Conservation (phyloP, 2,888 invertebrate genomes). For the Lamellibrachia satsuma region DNA sequence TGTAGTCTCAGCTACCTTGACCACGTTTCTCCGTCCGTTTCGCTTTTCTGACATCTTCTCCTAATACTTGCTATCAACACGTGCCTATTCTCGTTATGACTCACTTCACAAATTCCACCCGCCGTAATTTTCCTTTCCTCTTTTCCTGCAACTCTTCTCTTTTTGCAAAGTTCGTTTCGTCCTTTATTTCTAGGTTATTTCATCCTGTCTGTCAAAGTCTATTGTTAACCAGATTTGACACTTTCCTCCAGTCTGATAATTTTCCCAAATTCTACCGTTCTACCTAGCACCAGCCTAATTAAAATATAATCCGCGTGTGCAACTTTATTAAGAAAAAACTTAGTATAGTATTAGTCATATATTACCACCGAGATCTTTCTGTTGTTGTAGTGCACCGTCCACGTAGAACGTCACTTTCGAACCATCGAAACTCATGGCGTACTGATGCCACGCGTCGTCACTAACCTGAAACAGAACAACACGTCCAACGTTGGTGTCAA, state of each 20-base stretch:
- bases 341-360: background rate
- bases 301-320: too few species aligned
- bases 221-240: background rate
- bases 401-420: background rate
- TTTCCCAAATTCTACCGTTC: too few species aligned
- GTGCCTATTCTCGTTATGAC: background rate
- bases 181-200: background rate
- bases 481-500: background rate
- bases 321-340: background rate
- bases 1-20: too few species aligned
- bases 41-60: background rate
- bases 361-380: background rate
- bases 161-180: background rate
- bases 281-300: background rate
- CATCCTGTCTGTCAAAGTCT: background rate
- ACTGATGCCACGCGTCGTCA: conserved; percentile 9
- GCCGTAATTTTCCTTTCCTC: background rate
- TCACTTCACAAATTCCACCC: background rate
- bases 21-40: background rate
- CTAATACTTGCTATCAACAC: background rate
- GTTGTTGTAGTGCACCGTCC: background rate
- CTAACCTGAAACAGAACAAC: background rate
- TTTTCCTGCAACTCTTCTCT: background rate
- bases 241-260: too few species aligned
- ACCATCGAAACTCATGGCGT: background rate